Evolutionary conservation across 1,140 invertebrate species (phyloP).

Genomic region (Papilio polytes): DNA sequence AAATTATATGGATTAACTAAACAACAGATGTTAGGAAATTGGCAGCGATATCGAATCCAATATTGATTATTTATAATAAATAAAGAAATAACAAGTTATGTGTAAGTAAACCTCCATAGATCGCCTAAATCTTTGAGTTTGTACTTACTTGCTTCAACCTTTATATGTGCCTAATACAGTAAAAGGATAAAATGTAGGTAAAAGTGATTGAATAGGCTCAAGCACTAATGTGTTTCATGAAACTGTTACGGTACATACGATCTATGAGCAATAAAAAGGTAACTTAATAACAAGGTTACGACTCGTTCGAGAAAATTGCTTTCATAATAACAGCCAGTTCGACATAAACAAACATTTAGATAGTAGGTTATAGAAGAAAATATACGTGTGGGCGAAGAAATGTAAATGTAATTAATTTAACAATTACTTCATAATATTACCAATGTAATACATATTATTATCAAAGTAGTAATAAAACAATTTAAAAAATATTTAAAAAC

Average conservation of each 20-base stretch:
- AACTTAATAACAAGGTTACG: conserved; percentile 30
- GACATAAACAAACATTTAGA: conserved; percentile 7
- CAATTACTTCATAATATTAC: not conserved
- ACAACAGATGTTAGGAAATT: too few relatives aligned
- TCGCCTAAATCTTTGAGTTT: not conserved
- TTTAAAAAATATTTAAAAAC: too few relatives aligned
- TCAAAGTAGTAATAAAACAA: too few relatives aligned
- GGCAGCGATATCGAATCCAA: too few relatives aligned
- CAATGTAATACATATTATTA: too few relatives aligned
- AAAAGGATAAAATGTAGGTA: not conserved
- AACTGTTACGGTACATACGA: conserved; percentile 20
- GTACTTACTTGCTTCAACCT: not conserved
- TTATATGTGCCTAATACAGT: not conserved
- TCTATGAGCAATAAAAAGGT: conserved; percentile 32
- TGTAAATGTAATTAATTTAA: too few relatives aligned
- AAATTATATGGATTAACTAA: too few relatives aligned
- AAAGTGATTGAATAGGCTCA: conserved; percentile 1
- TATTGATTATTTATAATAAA: too few relatives aligned
- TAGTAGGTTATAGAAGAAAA: not conserved
- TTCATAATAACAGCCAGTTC: conserved; percentile 31
- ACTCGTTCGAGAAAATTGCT: conserved; percentile 29
- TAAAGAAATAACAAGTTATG: not conserved
- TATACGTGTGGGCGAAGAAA: not conserved
- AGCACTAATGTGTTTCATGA: conserved; percentile 15
- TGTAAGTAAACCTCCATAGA: not conserved